Evolutionary conservation across 2,797 vertebrate species (phyloP).

Genomic region (Numenius phaeopus): DNA sequence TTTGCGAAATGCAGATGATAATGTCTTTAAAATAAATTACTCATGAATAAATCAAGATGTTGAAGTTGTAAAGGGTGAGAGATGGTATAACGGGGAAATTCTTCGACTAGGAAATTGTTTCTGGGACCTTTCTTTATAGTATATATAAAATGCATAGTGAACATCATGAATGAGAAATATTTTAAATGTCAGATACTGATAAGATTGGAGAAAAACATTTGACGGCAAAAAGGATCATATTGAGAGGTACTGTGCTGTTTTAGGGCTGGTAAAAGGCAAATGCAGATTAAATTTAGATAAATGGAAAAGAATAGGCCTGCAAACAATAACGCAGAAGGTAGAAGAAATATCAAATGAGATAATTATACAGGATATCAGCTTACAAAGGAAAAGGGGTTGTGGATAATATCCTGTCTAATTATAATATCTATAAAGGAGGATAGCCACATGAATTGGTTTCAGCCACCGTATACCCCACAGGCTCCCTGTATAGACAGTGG

Average conservation of each 20-base stretch:
- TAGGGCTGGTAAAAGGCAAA: conserved; percentile 54
- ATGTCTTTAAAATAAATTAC: conserved; percentile 69
- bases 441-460: neutral
- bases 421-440: conserved; percentile 8
- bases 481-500: neutral
- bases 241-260: conserved; percentile 5
- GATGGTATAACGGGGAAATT: conserved; percentile 34
- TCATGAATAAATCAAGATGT: conserved; percentile 67
- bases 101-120: conserved; percentile 56
- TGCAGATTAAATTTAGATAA: conserved; percentile 69
- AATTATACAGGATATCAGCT: conserved; percentile 61
- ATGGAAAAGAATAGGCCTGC: conserved; percentile 8
- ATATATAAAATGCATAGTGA: neutral
- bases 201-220: conserved; percentile 44
- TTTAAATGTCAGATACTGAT: conserved; percentile 67
- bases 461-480: neutral
- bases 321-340: conserved; percentile 43
- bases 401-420: conserved; percentile 71
- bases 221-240: neutral
- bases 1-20: conserved; percentile 46
- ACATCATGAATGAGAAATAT: conserved; percentile 52
- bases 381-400: conserved; percentile 15
- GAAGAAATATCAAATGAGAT: conserved; percentile 57
- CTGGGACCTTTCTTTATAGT: conserved; percentile 50
- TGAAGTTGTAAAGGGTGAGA: conserved; percentile 30